Base-by-base conservation (phyloP, 1,140 invertebrate genomes). In the Microvelia longipes region DNA sequence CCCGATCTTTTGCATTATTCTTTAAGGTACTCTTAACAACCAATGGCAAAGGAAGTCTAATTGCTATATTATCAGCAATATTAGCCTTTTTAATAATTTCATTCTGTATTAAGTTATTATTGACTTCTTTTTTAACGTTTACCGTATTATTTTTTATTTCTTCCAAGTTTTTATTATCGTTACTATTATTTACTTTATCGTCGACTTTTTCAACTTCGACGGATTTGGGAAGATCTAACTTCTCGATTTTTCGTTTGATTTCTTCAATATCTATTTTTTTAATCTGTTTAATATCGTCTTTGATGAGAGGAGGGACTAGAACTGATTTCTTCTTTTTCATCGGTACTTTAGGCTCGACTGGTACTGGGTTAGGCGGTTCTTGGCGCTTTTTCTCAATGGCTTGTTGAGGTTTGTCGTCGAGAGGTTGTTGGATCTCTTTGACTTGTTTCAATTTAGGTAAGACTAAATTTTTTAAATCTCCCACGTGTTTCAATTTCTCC, bases 351-450 rank as follows among this genome's bases (percentile, higher is more conserved):
- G 79, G 78, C 71, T 84, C 80, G 27, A 83, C 78, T 25, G 82
- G 83, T 69, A 83, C 77, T 11, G 35, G 35, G 19, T 50, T 50
- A n/a, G 82, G 82, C 14, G 82, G 81, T 73, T 85, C 82, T 73
- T 80, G 78, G 35, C 82, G 77, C 15, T 71, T 50, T n/a, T 63
- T 29, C n/a, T 27, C 24, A n/a, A 19, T 61, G 0, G 28, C 62
- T 26, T 25, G 50, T 25, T 68, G 25, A 19, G 68, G 50, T 26
- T 68, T 63, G 61, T 69, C 28, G 26, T 28, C 25, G 24, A 64
- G 66, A 28, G 35, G 24, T 60, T 29, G 28, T 5, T 50, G 5
- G 5, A 2, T 69, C 14, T 70, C 62, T 29, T 73, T 70, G 1
- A n/a, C n/a, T 0, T 26, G 24, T 63, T 61, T 30, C 50, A 25